Percentiles rank a stretch among this genome's conserved stretches.
These are phyloP conservation scores for Bombus fervidus DNA, from an alignment of 1,140 invertebrate genomes.

Conservation along the genomic window DNA sequence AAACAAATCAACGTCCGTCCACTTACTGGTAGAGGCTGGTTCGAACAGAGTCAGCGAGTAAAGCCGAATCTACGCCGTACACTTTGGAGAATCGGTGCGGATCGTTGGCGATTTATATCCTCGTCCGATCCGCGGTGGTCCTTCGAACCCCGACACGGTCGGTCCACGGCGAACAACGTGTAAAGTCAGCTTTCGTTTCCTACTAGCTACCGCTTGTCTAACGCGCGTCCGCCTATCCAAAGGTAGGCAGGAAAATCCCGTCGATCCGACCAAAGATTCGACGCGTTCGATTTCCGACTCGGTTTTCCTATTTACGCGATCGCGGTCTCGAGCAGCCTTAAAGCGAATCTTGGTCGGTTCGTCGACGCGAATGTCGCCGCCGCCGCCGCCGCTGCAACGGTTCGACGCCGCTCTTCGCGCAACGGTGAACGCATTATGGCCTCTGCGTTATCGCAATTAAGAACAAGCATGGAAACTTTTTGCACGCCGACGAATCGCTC, in stretches of 20 bases:
- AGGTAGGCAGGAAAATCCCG: too few relatives aligned
- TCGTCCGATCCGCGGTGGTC: accelerated
- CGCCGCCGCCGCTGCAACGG: neutral
- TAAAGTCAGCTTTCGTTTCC: too few relatives aligned
- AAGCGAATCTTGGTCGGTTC: neutral
- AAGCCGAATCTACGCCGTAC: too few relatives aligned
- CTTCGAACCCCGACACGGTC: too few relatives aligned
- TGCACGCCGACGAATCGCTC: neutral
- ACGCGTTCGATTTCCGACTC: too few relatives aligned
- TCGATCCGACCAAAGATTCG: too few relatives aligned
- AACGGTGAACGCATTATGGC: neutral
- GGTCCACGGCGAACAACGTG: accelerated
- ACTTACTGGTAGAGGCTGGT: neutral
- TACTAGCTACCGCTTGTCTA: too few relatives aligned
- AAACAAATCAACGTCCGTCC: conserved; percentile 26
- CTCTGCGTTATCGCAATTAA: conserved; percentile 15
- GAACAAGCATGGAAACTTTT: neutral
- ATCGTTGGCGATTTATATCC: too few relatives aligned
- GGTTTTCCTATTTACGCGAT: too few relatives aligned
- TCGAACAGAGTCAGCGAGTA: too few relatives aligned
- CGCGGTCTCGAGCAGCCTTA: accelerated
- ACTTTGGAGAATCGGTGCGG: too few relatives aligned
- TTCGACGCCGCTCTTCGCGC: neutral
- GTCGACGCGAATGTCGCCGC: neutral
- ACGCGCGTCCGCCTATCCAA: too few relatives aligned